Conservation (phyloP, 2,797 vertebrate species). For the Scomberomorus guttatus region DNA sequence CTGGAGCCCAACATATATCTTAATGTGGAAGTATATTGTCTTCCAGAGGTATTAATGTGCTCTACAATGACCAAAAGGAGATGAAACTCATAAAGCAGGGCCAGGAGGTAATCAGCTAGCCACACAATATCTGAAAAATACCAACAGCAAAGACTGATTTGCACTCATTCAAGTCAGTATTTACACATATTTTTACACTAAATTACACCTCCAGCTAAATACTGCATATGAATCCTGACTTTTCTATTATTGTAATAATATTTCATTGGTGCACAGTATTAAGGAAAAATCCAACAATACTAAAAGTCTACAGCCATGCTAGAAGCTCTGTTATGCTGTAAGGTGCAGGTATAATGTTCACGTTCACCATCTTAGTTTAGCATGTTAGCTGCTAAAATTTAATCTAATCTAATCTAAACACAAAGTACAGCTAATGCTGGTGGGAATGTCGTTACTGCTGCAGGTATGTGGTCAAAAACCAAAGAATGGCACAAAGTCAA, state of each 20-base stretch:
- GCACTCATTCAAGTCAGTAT: neutral
- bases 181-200: slow-evolving; percentile 16
- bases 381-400: too few relatives aligned
- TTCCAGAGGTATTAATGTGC: slow-evolving; percentile 59
- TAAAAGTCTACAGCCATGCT: too few relatives aligned
- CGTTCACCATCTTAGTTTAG: too few relatives aligned
- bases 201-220: neutral
- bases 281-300: neutral
- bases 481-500: too few relatives aligned
- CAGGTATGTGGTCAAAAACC: too few relatives aligned
- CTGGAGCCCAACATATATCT: slow-evolving; percentile 70
- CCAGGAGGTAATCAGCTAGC: slow-evolving; percentile 62
- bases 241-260: neutral
- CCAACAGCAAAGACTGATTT: neutral
- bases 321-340: too few relatives aligned
- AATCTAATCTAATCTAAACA: too few relatives aligned
- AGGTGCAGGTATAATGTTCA: too few relatives aligned
- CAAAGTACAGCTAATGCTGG: too few relatives aligned
- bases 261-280: neutral
- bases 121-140: slow-evolving; percentile 50
- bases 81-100: slow-evolving; percentile 67
- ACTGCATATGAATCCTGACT: neutral
- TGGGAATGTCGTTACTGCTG: too few relatives aligned
- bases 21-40: slow-evolving; percentile 71
- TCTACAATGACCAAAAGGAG: slow-evolving; percentile 62